Percentiles rank a stretch among this genome's conserved stretches.
phyloP scores from a whole-genome alignment of 2,113 vertebrate genomes.

The Oncorhynchus clarkii region DNA sequence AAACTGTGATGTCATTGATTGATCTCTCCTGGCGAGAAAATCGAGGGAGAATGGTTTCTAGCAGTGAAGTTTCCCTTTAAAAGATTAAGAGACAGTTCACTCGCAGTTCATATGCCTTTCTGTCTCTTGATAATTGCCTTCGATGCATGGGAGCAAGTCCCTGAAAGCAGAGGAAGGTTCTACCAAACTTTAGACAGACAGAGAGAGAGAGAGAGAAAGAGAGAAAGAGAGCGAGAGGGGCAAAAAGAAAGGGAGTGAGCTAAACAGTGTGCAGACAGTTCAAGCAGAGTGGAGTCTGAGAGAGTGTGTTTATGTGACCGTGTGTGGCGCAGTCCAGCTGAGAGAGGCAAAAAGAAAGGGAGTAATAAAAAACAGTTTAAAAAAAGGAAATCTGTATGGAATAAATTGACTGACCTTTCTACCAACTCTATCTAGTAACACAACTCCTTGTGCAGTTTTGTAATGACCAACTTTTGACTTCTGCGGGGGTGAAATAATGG shows the following conservation, averaged over 20 bases:
- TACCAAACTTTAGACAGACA: too few species aligned
- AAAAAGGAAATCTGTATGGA: constrained; percentile 23
- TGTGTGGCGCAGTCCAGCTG: too few species aligned
- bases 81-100: neutral
- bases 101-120: neutral
- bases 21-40: too few species aligned
- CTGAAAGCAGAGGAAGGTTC: neutral
- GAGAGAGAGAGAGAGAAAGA: too few species aligned
- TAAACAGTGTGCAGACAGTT: too few species aligned
- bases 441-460: neutral
- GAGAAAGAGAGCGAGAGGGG: too few species aligned
- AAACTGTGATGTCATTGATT: too few species aligned
- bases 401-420: constrained; percentile 47
- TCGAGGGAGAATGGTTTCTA: neutral
- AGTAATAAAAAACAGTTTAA: neutral
- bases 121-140: neutral
- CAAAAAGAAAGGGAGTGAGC: too few species aligned
- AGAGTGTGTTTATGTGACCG: too few species aligned
- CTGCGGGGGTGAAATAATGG: constrained; percentile 13
- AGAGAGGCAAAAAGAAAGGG: neutral
- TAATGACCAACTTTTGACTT: constrained; percentile 18
- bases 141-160: neutral
- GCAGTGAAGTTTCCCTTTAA: too few species aligned
- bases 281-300: too few species aligned
- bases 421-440: constrained; percentile 30